These are phyloP conservation scores for Drosophila littoralis DNA, from an alignment of 1,140 invertebrate genomes.

Conservation along the genomic window DNA sequence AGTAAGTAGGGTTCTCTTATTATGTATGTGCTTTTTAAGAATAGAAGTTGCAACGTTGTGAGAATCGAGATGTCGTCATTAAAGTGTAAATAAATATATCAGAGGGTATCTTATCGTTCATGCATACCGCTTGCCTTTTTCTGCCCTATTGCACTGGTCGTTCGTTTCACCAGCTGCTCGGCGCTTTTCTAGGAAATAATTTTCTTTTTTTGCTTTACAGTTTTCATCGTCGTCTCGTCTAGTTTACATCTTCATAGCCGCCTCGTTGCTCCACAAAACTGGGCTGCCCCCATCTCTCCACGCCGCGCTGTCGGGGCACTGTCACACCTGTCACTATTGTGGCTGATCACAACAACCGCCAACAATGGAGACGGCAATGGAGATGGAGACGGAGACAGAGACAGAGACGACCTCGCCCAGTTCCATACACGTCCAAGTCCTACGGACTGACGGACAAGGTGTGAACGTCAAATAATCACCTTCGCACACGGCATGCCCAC, in stretches of 20 bases:
- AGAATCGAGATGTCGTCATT: no score
- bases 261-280: slow-evolving; percentile 40
- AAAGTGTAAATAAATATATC: no score
- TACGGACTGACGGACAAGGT: slow-evolving; percentile 57
- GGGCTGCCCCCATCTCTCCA: slow-evolving; percentile 9
- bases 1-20: no score
- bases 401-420: slow-evolving; percentile 42
- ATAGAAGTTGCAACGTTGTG: no score
- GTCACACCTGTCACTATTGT: slow-evolving; percentile 81
- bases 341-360: slow-evolving; percentile 80
- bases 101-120: slow-evolving; percentile 43
- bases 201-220: slow-evolving; percentile 54
- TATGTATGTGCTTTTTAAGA: no score
- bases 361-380: slow-evolving; percentile 39
- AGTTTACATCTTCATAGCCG: slow-evolving; percentile 75
- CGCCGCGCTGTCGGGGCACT: slow-evolving; percentile 57
- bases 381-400: slow-evolving; percentile 11
- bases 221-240: slow-evolving; percentile 60
- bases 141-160: slow-evolving; percentile 1
- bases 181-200: slow-evolving; percentile 75
- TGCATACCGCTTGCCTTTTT: slow-evolving; percentile 12
- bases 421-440: slow-evolving; percentile 15
- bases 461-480: slow-evolving; percentile 82
- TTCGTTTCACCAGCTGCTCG: slow-evolving; percentile 37
- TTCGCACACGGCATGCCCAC: slow-evolving; percentile 62